Evolutionary conservation across 2,888 invertebrate species (phyloP).

Genomic region (Aphidoletes aphidimyza): DNA sequence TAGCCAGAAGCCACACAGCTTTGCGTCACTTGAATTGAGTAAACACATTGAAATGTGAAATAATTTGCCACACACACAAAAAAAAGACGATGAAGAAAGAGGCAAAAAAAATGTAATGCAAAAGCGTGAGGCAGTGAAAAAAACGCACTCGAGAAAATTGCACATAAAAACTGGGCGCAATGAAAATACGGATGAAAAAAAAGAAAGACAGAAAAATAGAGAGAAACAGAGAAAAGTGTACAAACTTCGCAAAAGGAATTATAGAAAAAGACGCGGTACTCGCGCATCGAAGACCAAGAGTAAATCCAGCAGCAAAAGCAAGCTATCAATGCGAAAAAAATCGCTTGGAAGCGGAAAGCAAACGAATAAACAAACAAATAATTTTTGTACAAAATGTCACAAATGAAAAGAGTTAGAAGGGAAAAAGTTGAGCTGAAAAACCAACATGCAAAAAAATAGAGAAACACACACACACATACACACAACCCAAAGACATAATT

Average conservation of each 20-base stretch:
- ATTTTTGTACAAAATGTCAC: conserved; percentile 38
- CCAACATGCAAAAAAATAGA: not conserved
- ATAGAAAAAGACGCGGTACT: not conserved
- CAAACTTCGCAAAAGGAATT: not conserved
- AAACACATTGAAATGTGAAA: conserved; percentile 31
- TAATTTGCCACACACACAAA: not conserved
- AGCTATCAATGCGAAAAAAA: not conserved
- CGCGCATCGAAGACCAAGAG: not conserved
- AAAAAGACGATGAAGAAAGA: not conserved
- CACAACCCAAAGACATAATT: conserved; percentile 4
- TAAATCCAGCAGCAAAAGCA: not conserved
- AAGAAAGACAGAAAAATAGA: not conserved
- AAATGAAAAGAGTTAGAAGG: conserved; percentile 8
- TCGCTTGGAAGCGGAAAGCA: not conserved
- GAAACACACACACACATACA: not conserved
- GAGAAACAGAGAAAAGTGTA: not conserved
- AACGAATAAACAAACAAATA: conserved; percentile 41
- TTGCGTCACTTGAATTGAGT: conserved; percentile 14
- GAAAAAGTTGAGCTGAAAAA: conserved; percentile 3
- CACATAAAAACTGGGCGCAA: not conserved
- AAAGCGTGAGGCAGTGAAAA: not conserved
- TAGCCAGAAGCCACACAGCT: conserved; percentile 31
- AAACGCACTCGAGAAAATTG: not conserved
- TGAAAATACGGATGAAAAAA: not conserved
- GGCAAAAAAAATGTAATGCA: not conserved